A percentile compares a stretch with the other conserved stretches of the same genome.
phyloP scores from a whole-genome alignment of 2,888 invertebrate genomes.

The Thysanoteuthis rhombus region DNA sequence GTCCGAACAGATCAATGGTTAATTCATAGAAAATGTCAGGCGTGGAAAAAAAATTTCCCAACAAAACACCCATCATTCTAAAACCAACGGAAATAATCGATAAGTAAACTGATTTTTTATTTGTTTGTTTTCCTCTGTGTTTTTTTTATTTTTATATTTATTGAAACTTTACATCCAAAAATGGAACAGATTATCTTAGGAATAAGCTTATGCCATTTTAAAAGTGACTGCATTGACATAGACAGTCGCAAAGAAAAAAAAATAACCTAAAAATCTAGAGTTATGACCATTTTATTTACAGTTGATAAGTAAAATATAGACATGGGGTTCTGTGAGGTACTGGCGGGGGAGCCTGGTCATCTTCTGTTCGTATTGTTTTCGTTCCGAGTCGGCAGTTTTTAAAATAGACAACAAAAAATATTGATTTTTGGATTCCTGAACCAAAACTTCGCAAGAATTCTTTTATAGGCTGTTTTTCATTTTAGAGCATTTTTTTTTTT shows the following conservation, averaged over 20 bases:
- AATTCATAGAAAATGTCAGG: too few relatives aligned
- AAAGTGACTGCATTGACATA: background rate
- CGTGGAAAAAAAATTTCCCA: background rate
- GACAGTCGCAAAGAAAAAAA: background rate
- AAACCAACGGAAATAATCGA: background rate
- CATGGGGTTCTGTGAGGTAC: background rate
- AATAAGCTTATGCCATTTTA: background rate
- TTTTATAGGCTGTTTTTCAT: background rate
- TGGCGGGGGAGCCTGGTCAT: background rate
- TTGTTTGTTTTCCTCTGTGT: too few relatives aligned
- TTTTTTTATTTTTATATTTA: background rate
- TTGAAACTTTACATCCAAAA: background rate
- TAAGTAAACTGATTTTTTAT: too few relatives aligned
- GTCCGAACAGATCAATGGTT: too few relatives aligned
- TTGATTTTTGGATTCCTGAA: background rate
- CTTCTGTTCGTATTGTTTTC: background rate
- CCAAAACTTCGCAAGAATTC: background rate
- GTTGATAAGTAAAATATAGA: slow-evolving; percentile 12
- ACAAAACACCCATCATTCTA: background rate
- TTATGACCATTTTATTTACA: background rate
- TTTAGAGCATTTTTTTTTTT: background rate
- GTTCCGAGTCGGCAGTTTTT: background rate
- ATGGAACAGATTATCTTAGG: background rate
- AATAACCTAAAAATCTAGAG: background rate
- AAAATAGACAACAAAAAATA: background rate